Evolutionary conservation across 2,113 vertebrate genomes (phyloP), one percentile per base, ranked within the genome.

Genomic region (Columbina picui): DNA sequence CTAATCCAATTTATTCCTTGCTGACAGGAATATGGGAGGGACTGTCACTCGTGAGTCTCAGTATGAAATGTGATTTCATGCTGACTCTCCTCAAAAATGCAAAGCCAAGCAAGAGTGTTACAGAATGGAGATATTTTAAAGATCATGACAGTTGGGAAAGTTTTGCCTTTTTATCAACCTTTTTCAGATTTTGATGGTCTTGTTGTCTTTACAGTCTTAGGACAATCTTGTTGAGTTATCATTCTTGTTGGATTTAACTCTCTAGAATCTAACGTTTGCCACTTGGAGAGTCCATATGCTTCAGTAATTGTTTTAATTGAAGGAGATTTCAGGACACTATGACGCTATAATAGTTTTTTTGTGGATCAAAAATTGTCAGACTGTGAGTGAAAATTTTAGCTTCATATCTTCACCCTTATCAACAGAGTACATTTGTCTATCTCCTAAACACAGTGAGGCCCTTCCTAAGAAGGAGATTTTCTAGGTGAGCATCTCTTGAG

Each of bases 1-100:
- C 65, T 92, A 97, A 96, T 96, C 76, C 84, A 84, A 91, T 96
- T 94, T 94, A 56, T 87, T 93, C 93, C 89, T 96, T 94, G 90
- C 79, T 96, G 96, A 96, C 92, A 97, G 70, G 92, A 92, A 90
- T 87, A 95, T 82, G 85, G 93, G 91, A 94, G 85, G 75, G 76
- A 84, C 83, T 94, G 93, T 92, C 94, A 89, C 89, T 94, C 89
- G 79, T 63, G 81, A 79, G 86, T 91, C 60, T 92, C 83, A 47
- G 50, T 67, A 90, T 82, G 59, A 83, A 94, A 86, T 93, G 85
- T 77, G 61, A 95, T 96, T 77, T 91, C 86, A 84, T 93, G 80
- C 73, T 89, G 90, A 95, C 74, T 92, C 74, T 95, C 77, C 69
- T 49, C 2, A 25, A 67, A 94, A 96, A 91, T 60, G 75, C 75